Evolutionary conservation across 2,797 vertebrate genomes (phyloP).

Genomic region (Thripadectes ignobilis): DNA sequence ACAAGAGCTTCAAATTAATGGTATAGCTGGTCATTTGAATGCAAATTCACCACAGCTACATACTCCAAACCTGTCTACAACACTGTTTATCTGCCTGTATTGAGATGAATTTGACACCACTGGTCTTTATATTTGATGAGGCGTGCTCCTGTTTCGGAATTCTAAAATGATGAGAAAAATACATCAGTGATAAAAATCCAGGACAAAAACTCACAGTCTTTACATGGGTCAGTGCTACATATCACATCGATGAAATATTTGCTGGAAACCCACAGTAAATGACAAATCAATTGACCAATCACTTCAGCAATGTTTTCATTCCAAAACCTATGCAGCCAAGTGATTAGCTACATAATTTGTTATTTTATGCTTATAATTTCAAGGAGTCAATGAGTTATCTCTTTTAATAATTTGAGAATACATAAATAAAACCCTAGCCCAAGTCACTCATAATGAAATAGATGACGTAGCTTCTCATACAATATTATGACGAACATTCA

Average conservation of each 20-base stretch:
- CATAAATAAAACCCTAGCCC: neutral
- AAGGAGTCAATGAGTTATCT: neutral
- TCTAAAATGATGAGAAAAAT: neutral
- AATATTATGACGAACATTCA: neutral
- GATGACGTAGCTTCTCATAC: neutral
- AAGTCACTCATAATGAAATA: neutral
- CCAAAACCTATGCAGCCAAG: constrained; percentile 56
- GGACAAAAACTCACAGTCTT: constrained; percentile 43
- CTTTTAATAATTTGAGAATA: neutral
- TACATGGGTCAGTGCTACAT: constrained; percentile 69
- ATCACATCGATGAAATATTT: constrained; percentile 73
- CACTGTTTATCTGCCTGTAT: constrained; percentile 2
- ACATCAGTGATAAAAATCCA: constrained; percentile 52
- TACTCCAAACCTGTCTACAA: constrained; percentile 10
- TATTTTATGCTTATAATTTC: constrained; percentile 71
- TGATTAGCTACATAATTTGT: constrained; percentile 60
- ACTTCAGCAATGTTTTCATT: constrained; percentile 68
- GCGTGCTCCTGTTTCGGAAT: neutral
- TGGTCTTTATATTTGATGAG: constrained; percentile 34
- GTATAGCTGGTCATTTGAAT: constrained; percentile 26
- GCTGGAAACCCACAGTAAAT: constrained; percentile 71
- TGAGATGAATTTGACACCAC: constrained; percentile 17
- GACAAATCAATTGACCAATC: constrained; percentile 75
- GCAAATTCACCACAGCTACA: constrained; percentile 26
- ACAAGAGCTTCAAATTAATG: constrained; percentile 14